Base-by-base conservation (phyloP, 2,797 vertebrate genomes). In the Myiotriccus ornatus region DNA sequence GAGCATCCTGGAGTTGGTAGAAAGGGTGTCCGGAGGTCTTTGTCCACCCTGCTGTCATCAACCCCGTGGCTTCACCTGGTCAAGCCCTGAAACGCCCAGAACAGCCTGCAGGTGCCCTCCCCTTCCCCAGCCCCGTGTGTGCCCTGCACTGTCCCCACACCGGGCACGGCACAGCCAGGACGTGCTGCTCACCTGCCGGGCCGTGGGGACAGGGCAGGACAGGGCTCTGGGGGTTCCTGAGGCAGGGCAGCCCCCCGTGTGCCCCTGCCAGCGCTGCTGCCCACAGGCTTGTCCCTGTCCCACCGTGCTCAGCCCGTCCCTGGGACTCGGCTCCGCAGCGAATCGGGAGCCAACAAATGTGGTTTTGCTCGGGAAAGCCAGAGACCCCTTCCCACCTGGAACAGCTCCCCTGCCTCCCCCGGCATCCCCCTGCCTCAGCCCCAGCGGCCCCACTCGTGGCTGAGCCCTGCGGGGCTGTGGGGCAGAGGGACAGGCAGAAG, bases 271-370 rank as follows among this genome's bases (percentile, higher is more conserved):
- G 16, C 41, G 4, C 41, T 41, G 41, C 41, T 17, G 41, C 41
- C 41, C 41, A 41, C 41, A 15, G 41, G 41, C 14, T 15, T 41
- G 39, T 14, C 39, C 39, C 39, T 14, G 20, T 17, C 41, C 41
- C 41, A 15, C 41, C 4, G 41, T 16, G 28, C 37, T 68, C 53
- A 59, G 19, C 22, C 19, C 82, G 18, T 19, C 34, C 60, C 53
- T 47, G 0, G 2, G n/a, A 24, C 22, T n/a, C 67, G 50, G 5
- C 30, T 74, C 12, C 21, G 27, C 3, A 1, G 9, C 30, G 18
- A 35, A 80, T 2, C 1, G 0, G 37, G n/a, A 87, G 49, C 52
- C 52, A 60, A 22, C 27, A 35, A 25, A 12, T 15, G 17, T 32
- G 7, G 5, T 32, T 60, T 32, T 14, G 8, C n/a, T n/a, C 35